Base-by-base conservation (phyloP, 2,113 vertebrate species). In the Baryphthengus martii region DNA sequence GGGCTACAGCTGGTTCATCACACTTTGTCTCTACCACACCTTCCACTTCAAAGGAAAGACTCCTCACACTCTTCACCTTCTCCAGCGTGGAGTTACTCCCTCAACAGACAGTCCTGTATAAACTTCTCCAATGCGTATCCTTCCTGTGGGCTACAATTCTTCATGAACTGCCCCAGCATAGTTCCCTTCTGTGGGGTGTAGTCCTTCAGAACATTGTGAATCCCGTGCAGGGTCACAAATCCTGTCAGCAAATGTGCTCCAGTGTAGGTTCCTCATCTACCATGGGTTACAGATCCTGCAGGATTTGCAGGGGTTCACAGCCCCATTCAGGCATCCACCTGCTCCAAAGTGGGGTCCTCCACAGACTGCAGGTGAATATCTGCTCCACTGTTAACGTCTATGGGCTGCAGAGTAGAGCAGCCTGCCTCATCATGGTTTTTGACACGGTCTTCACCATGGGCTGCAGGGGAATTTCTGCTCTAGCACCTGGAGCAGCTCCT, bases 331-430 rank as follows among this genome's bases (percentile, higher is more conserved):
- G 9, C 24, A 53, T 9, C 2, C 7, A 5, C 2, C 20, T 40
- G 11, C 31, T 63, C 9, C 2, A 2, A 10, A 1, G 0, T 26
- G 11, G 13, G 15, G 6, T 44, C 13, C 16, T 70, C 21, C 8
- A 4, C 0, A 0, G 17, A 10, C 31, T 45, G 6, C 40, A 40
- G 31, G 11, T n/a, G n/a, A n/a, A n/a, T n/a, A n/a, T n/a, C n/a
- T n/a, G n/a, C n/a, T n/a, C n/a, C n/a, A n/a, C n/a, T n/a, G n/a
- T n/a, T n/a, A n/a, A n/a, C n/a, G n/a, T n/a, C n/a, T n/a, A n/a
- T n/a, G n/a, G n/a, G n/a, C n/a, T n/a, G n/a, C n/a, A n/a, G n/a
- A n/a, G n/a, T n/a, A n/a, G n/a, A n/a, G n/a, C n/a, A n/a, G n/a
- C n/a, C n/a, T n/a, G n/a, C n/a, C n/a, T n/a, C n/a, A n/a, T n/a